phyloP scores from a whole-genome alignment of 53 echinoderm and acorn worm species.

The Arbacia lixula region DNA sequence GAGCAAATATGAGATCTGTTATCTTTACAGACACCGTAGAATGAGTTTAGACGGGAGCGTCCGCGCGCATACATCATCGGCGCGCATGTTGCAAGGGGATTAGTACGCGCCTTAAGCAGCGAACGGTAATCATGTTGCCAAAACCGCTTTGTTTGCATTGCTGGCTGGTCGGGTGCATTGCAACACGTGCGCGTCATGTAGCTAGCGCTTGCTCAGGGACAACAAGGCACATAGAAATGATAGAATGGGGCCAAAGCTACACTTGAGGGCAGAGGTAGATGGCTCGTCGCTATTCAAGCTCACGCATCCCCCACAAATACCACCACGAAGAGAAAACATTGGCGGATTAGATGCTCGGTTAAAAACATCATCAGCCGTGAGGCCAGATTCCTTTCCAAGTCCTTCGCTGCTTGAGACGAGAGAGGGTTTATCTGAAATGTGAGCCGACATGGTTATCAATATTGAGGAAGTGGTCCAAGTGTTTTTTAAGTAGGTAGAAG shows the following conservation, averaged over 20 bases:
- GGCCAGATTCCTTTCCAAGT: background rate
- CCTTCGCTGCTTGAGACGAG: background rate
- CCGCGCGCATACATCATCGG: constrained; percentile 40
- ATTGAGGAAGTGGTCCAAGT: constrained; percentile 24
- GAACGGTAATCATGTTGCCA: constrained; percentile 47
- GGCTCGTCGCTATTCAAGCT: background rate
- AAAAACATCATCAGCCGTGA: constrained; percentile 46
- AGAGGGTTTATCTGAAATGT: constrained; percentile 5
- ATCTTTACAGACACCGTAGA: constrained; percentile 33
- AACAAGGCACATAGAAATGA: constrained; percentile 43
- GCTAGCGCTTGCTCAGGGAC: constrained; percentile 15
- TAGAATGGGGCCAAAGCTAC: constrained; percentile 45
- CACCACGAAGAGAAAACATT: constrained; percentile 52
- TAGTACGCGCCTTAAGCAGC: constrained; percentile 9
- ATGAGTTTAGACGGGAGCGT: background rate
- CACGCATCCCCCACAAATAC: constrained; percentile 25
- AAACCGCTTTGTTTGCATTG: constrained; percentile 45
- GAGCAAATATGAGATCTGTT: constrained; percentile 48
- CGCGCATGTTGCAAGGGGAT: constrained; percentile 49
- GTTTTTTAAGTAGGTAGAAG: constrained; percentile 24
- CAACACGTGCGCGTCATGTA: constrained; percentile 45
- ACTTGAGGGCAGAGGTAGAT: constrained; percentile 27
- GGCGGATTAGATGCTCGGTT: constrained; percentile 54
- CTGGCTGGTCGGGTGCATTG: too few relatives aligned
- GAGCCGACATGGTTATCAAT: constrained; percentile 29